Evolutionary conservation across 2,113 vertebrate species (phyloP), one percentile per base, ranked within the genome.

Genomic region (Ahaetulla prasina): DNA sequence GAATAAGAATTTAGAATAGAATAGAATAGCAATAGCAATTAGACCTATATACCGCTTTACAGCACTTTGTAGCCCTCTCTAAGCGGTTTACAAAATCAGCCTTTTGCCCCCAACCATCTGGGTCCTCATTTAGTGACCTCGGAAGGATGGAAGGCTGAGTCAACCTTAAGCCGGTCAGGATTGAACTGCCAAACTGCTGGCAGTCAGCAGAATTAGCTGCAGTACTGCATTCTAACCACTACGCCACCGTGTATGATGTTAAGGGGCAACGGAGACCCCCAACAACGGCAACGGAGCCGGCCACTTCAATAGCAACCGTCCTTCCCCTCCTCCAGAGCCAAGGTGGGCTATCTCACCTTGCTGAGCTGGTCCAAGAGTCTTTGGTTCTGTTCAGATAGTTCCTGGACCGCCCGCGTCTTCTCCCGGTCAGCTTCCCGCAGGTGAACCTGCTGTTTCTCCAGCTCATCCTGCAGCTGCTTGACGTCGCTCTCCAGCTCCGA

Each of bases 331-430:
- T 43, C 3, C 18, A 2, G 0, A 0, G 25, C 84, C 47, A 0
- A 57, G 0, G 1, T 0, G 7, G 27, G 3, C n/a, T 27, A 35
- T 96, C 99, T 99, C 95, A 99, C 99, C 98, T 98, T 98, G 96
- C 97, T 99, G 96, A 99, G 99, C 96, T 99, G 99, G 97, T 99
- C 99, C 96, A 99, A 95, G 93, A 99, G 98, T 95, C 98, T 98
- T 93, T 99, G 99, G 98, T 99, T 99, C 97, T 99, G 99, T 97
- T 99, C 99, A 0, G 99, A 99, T 88, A 99, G 98, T 95, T 99
- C 98, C 87, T 98, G 98, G 95, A 99, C 98, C 0, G 98, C 98
- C 55, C 98, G 98, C 0, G 97, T 98, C 97, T 99, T 99, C 94
- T 99, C 98, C 0, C 98, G 96, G 95, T 99, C 98, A 0, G 98